These are phyloP conservation scores for Ondatra zibethicus DNA, from an alignment of 2,113 vertebrate species.

Conservation along the genomic window DNA sequence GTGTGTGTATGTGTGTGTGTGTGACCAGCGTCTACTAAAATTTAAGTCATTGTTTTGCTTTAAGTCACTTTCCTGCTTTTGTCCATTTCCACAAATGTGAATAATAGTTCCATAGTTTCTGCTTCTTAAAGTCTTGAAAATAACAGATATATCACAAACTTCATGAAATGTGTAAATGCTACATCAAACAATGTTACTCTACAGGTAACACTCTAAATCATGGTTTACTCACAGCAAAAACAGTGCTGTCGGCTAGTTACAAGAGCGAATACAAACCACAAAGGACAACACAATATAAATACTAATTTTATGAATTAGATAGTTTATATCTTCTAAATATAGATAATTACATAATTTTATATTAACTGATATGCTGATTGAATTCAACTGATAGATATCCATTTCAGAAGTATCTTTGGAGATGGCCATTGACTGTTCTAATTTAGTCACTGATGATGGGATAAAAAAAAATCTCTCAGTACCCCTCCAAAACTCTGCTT, in stretches of 20 bases:
- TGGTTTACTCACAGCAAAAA: neutral
- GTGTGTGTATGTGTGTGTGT: too few species aligned
- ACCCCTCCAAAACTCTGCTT: neutral
- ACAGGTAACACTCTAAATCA: neutral
- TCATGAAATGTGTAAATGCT: neutral
- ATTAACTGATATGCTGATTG: neutral
- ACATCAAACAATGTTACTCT: neutral
- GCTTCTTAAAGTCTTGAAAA: neutral
- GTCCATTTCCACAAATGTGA: neutral
- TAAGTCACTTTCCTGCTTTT: neutral
- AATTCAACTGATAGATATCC: neutral
- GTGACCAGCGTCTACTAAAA: neutral
- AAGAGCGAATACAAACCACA: neutral
- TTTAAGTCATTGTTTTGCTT: slow-evolving; percentile 25
- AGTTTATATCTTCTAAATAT: neutral
- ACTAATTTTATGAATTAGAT: slow-evolving; percentile 14
- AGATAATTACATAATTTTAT: neutral
- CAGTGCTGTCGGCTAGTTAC: neutral
- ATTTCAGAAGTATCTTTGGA: neutral
- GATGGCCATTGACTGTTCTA: neutral
- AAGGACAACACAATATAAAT: neutral
- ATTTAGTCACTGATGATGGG: neutral
- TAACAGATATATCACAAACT: neutral
- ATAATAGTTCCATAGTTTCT: neutral
- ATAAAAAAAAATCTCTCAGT: neutral